Conservation (phyloP, 2,797 vertebrate species). For the Phrynocephalus guinanensis region DNA sequence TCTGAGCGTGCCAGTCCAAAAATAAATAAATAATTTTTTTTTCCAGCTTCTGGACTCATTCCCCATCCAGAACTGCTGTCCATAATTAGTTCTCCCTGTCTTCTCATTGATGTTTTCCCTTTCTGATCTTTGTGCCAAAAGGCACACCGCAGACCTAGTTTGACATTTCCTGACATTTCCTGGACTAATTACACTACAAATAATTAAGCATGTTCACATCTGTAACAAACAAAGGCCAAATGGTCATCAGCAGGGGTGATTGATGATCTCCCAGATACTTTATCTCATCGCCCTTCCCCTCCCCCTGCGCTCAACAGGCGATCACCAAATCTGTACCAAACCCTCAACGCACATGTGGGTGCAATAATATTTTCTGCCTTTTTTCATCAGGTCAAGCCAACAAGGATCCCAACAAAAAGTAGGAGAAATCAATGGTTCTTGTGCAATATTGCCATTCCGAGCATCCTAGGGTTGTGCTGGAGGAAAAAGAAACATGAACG, state of each 20-base stretch:
- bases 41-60: slow-evolving; percentile 36
- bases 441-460: slow-evolving; percentile 85
- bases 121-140: slow-evolving; percentile 76
- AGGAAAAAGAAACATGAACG: too few species aligned
- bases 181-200: slow-evolving; percentile 92
- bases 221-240: slow-evolving; percentile 87
- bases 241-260: slow-evolving; percentile 86
- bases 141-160: slow-evolving; percentile 81
- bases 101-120: slow-evolving; percentile 78
- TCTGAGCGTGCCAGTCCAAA: too few species aligned
- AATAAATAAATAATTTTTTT: too few species aligned
- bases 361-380: slow-evolving; percentile 87
- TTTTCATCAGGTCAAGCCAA: slow-evolving; percentile 90
- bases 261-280: slow-evolving; percentile 87
- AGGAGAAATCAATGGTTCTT: slow-evolving; percentile 98
- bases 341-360: slow-evolving; percentile 86
- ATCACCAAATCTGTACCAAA: slow-evolving; percentile 80
- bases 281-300: slow-evolving; percentile 76
- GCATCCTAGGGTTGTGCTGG: too few species aligned
- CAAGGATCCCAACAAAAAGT: slow-evolving; percentile 88
- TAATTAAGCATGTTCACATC: slow-evolving; percentile 92
- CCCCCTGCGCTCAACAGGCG: not conserved
- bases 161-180: slow-evolving; percentile 89
- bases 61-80: slow-evolving; percentile 73
- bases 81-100: slow-evolving; percentile 73